Evolutionary conservation across 2,797 vertebrate genomes (phyloP), one percentile per base, ranked within the genome.

Genomic region (Lithobates sylvaticus): DNA sequence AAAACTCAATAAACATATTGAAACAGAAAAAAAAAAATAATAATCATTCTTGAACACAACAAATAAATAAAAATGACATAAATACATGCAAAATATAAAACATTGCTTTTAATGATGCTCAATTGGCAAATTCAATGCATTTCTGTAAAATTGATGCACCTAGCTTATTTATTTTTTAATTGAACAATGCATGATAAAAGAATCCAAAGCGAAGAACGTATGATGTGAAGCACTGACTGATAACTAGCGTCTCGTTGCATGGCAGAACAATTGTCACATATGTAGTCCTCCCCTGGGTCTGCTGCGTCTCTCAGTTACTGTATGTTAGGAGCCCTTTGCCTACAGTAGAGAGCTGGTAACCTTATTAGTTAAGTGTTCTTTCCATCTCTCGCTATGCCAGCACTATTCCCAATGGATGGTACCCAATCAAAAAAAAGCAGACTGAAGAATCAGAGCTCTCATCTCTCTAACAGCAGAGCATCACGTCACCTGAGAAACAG

Each of bases 361-460:
- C 89, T 88, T 89, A 89, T 92, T 93, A 91, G 82, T 89, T 91
- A 88, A 88, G 64, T 0, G 78, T 88, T 88, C 85, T 87, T 87
- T 89, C 80, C 89, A 86, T 27, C 88, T 50, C 89, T 83, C 85
- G 21, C 88, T 50, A 88, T 78, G 83, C n/a, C 72, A 78, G 69
- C 54, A 39, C 78, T 89, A 92, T 91, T 95, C 94, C 91, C 92
- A 88, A 89, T 91, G 92, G 93, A 94, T 94, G 92, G 90, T 88
- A 89, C 91, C 92, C 89, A 90, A 88, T 93, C 91, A 88, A 92
- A 92, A 83, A 87, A 86, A 84, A 50, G 12, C 67, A 58, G 78
- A 47, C 68, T 71, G 73, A 77, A 82, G 85, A 82, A 76, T 78
- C 75, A 36, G 90, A 91, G 92, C 91, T 92, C 92, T 87, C 67